Conservation (phyloP, 2,113 vertebrate genomes). For the Xyliphius kryptos region DNA sequence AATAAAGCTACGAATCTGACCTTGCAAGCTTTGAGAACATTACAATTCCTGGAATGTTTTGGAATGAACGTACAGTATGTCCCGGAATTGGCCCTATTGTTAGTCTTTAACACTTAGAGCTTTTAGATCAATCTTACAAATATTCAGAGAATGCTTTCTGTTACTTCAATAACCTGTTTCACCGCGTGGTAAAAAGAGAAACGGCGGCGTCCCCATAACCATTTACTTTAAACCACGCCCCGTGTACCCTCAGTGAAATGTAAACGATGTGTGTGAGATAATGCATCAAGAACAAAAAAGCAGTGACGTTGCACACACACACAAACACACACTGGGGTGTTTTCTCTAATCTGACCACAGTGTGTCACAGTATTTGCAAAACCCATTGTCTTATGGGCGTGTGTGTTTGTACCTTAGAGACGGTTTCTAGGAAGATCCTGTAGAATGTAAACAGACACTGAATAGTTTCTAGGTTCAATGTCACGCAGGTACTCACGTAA, state of each 20-base stretch:
- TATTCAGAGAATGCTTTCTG: background rate
- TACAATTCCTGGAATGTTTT: background rate
- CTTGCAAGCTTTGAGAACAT: background rate
- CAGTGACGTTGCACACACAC: background rate
- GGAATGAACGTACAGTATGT: background rate
- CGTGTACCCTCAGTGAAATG: background rate
- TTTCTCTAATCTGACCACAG: background rate
- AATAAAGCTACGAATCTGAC: background rate
- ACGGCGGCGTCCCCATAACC: background rate
- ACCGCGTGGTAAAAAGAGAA: background rate
- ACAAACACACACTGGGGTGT: background rate
- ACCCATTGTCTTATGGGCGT: conserved; percentile 15
- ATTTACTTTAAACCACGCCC: background rate
- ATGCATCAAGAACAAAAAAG: background rate
- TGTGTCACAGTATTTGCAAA: conserved; percentile 17
- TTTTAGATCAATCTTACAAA: background rate
- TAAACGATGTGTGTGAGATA: background rate
- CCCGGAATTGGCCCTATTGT: background rate
- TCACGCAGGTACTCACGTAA: conserved; percentile 42
- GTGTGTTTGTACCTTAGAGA: conserved; percentile 37
- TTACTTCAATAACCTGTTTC: too few relatives aligned
- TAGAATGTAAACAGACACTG: conserved; percentile 44
- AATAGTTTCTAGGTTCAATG: conserved; percentile 44
- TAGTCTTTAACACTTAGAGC: background rate
- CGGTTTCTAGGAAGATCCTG: conserved; percentile 29